Base-by-base conservation (phyloP, 2,797 vertebrate species). In the Epinephelus malabaricus region DNA sequence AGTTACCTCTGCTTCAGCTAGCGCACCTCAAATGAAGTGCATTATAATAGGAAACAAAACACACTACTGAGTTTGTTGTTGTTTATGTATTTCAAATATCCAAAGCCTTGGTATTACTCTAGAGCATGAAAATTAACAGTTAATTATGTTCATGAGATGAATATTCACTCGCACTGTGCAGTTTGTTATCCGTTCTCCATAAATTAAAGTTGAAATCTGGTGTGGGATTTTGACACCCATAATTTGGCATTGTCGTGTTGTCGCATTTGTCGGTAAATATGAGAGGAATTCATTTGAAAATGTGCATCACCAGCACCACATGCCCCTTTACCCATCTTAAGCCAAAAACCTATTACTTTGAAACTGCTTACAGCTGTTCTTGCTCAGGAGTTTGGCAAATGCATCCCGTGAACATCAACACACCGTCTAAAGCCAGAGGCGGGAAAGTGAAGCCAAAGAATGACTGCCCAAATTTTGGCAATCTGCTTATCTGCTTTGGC, bases 361-460 rank as follows among this genome's bases (percentile, higher is more conserved):
- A 87, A 90, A 87, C 72, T 61, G 72, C 60, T 84, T 82, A 83
- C 88, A 93, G 90, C 91, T 93, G 90, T 86, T 93, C 59, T 82
- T 78, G 64, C 79, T 91, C 81, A 89, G 71, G 69, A 81, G 61
- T 78, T 83, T 94, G 93, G 89, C 92, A 92, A 73, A 54, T 67
- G 2, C 59, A 61, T 38, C 77, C 69, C 49, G 78, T 84, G 81
- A 72, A 70, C 64, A 84, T 83, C 76, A 86, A 67, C 81, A 76
- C 65, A 79, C 56, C 2, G 2, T 72, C 12, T 69, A 55, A 80
- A 82, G 76, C 74, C 78, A 87, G 46, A 77, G 62, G 65, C 14
- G 17, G 65, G 60, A 76, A 34, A 38, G 54, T 3, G 53, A 79
- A 78, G 86, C 80, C 78, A 86, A 84, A 85, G 60, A 64, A 73